Base-by-base conservation (phyloP, 2,797 vertebrate species). In the Mycteria americana region DNA sequence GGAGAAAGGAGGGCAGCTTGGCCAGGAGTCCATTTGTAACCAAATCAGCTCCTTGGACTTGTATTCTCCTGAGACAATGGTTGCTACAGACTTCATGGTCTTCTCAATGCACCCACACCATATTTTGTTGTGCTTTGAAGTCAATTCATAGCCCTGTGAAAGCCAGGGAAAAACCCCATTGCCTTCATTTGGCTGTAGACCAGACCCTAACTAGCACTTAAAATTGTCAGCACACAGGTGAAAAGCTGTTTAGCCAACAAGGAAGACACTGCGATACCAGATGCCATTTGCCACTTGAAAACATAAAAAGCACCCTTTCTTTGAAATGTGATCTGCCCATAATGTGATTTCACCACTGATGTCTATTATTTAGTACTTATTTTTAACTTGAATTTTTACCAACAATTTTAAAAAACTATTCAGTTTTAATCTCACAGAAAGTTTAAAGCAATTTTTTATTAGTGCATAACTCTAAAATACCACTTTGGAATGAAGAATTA, bases 401-500 rank as follows among this genome's bases (percentile, higher is more conserved):
- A 54, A n/a, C n/a, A 45, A 39, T 73, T 93, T 85, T 10, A 24
- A 85, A 92, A 63, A 72, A 50, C 25, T 23, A 11, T 35, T 82
- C 35, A 0, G 5, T 96, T 96, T 91, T 94, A 93, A 96, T 95
- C 92, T 77, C 37, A 51, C 9, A 30, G 93, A 92, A 97, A 94
- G 87, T 96, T 97, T 87, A 86, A 92, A 95, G 93, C 85, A 74
- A 84, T 96, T 96, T 96, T 97, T 92, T 95, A 96, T 95, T 95
- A 80, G 84, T 75, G 67, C 28, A 35, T 94, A 94, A 91, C 63
- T 96, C 92, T 76, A 88, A 96, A 96, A 94, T n/a, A 93, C 80
- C 90, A 92, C 88, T 96, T 93, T 78, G 70, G 79, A 94, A 92
- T 92, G 91, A 96, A 86, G 54, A 97, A 97, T 97, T 94, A 93